These are phyloP conservation scores for Gambusia affinis DNA, from an alignment of 2,113 vertebrate genomes.

Conservation along the genomic window DNA sequence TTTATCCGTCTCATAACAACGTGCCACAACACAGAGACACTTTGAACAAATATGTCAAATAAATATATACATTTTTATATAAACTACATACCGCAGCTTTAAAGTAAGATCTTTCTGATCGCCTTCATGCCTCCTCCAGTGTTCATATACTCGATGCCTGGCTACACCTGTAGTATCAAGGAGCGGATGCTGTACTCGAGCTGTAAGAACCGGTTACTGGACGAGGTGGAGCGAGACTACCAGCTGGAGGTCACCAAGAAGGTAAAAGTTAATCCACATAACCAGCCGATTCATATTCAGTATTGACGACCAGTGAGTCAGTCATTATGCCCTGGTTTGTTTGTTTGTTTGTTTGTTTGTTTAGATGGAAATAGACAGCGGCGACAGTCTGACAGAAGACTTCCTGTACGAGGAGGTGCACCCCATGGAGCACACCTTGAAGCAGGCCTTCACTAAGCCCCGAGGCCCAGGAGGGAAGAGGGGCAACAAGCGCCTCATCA, in stretches of 20 bases:
- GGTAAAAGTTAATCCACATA: conserved; percentile 71
- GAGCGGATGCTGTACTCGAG: conserved; percentile 99
- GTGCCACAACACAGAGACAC: no score
- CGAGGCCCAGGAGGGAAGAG: conserved; percentile 94
- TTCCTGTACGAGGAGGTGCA: conserved; percentile 98
- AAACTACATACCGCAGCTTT: no score
- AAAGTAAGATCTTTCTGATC: background rate
- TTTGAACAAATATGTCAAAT: no score
- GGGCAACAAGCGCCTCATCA: conserved; percentile 95
- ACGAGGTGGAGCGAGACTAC: conserved; percentile 92
- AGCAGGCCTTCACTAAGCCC: conserved; percentile 95
- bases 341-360: conserved; percentile 21
- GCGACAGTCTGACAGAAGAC: conserved; percentile 90
- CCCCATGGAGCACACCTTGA: conserved; percentile 94
- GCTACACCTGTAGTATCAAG: conserved; percentile 97
- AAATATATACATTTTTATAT: no score
- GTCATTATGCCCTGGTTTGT: background rate
- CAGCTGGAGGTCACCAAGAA: conserved; percentile 94
- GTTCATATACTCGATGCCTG: conserved; percentile 99
- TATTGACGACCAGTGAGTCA: no score
- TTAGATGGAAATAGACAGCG: conserved; percentile 94
- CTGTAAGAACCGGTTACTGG: conserved; percentile 95
- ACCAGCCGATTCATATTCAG: background rate
- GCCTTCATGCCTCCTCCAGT: conserved; percentile 78
- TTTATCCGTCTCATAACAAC: no score